Evolutionary conservation across 2,888 invertebrate species (phyloP), one percentile per base, ranked within the genome.

Genomic region (Caenorhabditis angaria): DNA sequence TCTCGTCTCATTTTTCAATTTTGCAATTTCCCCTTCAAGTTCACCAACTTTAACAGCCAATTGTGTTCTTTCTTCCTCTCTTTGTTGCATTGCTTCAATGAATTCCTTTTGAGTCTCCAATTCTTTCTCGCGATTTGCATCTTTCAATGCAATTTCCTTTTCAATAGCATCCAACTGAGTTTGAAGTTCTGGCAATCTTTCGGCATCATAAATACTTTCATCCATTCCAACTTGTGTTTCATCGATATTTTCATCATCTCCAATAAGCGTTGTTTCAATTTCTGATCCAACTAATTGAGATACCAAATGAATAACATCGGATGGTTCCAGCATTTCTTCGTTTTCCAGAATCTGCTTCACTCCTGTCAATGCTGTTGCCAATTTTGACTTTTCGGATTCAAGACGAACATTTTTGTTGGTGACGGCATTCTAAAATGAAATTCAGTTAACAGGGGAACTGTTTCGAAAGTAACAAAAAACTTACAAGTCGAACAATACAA

Each of bases 11-110:
- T 50, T 29, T 25, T 70, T 60, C 2, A 77, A 58, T 20, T 75
- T 68, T 22, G 70, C 27, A 22, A 75, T 70, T 24, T 75, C 70
- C 0, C 61, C 57, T 51, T 78, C 75, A n/a, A 76, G 61, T 35
- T 73, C 73, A 1, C 65, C 58, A 18, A 64, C 54, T 22, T 65
- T 57, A 8, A 65, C 61, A 6, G 61, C 62, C 28, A 72, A 27
- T 32, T 68, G 61, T 1, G 62, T 65, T 27, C 68, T 65, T 10
- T 73, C 72, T 20, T 67, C 66, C 56, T 70, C 70, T 67, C 69
- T 63, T 22, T 70, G 63, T 48, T 70, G 48, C 54, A 69, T 68
- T 5, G 25, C 65, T 20, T 57, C 73, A 14, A 62, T 65, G 32
- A 69, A 65, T 32, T 62, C 73, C 48, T 61, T 48, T 27, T 66